phyloP scores from a whole-genome alignment of 2,797 vertebrate genomes.

The Peromyscus aztecus region DNA sequence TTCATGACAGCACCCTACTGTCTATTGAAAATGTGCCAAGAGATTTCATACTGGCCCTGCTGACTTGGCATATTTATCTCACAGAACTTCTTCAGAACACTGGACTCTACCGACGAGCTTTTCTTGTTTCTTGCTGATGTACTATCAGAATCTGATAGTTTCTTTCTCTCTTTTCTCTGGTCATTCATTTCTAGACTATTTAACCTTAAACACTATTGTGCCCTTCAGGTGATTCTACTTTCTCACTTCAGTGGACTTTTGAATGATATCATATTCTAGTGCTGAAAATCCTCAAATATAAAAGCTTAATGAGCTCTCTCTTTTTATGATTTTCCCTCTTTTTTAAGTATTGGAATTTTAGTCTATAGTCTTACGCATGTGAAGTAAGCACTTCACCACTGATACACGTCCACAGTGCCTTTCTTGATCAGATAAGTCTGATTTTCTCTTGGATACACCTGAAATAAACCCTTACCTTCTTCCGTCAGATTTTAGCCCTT shows the following conservation, averaged over 20 bases:
- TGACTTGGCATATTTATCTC: background rate
- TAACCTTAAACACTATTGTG: background rate
- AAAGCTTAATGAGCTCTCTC: background rate
- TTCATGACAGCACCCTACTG: background rate
- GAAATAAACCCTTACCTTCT: background rate
- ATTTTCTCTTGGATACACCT: background rate
- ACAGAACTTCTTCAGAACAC: background rate
- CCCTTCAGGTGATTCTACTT: background rate
- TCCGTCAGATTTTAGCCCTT: background rate
- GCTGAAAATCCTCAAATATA: slow-evolving; percentile 15
- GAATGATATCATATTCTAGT: background rate
- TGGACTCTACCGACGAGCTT: background rate
- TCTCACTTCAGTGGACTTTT: background rate
- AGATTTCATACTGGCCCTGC: background rate
- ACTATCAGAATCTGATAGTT: background rate
- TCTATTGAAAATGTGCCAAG: background rate
- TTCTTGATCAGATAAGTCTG: background rate
- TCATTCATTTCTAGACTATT: background rate
- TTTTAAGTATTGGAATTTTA: background rate
- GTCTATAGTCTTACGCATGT: background rate
- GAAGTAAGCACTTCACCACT: background rate
- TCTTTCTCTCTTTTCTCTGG: background rate
- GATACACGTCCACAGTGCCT: background rate
- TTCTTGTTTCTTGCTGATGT: background rate
- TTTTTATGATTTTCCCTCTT: background rate